Base-by-base conservation (phyloP, 2,113 vertebrate genomes). In the Pseudorasbora parva region DNA sequence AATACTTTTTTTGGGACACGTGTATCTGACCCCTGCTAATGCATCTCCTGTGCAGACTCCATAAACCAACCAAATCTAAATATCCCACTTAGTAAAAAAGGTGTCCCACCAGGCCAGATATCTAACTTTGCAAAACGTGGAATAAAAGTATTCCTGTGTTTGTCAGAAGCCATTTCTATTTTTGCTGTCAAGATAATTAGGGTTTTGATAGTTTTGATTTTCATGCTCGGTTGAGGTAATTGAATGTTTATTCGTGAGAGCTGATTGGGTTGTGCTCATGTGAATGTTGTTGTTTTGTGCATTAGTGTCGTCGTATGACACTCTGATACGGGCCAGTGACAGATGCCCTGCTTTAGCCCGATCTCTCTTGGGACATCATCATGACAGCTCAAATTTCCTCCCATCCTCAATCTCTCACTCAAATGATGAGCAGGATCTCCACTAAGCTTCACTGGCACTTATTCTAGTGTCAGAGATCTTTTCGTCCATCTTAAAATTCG, bases 171-270 rank as follows among this genome's bases (percentile, higher is more conserved):
- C 86, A 81, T 84, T 74, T 81, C 86, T 66, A 19, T 59, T 14
- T 66, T 78, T 64, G 85, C 49, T 37, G 66, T 74, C 59, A 81
- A 85, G 84, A 88, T 91, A 89, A 87, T 79, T 88, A 77, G 11
- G 8, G 88, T 57, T 7, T 76, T 45, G 75, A 82, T 41, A 78
- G 30, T 85, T 84, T 51, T 71, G 54, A 71, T 85, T 73, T 83
- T 85, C 81, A 51, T 83, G 84, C 86, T 76, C 43, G 41, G 75
- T 91, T 91, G 77, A 88, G 71, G 86, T 91, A 90, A 92, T 91
- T 91, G 90, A 92, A 91, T 88, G 89, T 89, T 88, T 90, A 88
- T 85, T 89, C 88, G 82, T 90, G 90, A 91, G 89, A 89, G 87
- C 86, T 87, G 87, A 88, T 90, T 88, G 82, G 85, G 84, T 90